phyloP scores from a whole-genome alignment of 2,797 vertebrate species.

The Echiichthys vipera region DNA sequence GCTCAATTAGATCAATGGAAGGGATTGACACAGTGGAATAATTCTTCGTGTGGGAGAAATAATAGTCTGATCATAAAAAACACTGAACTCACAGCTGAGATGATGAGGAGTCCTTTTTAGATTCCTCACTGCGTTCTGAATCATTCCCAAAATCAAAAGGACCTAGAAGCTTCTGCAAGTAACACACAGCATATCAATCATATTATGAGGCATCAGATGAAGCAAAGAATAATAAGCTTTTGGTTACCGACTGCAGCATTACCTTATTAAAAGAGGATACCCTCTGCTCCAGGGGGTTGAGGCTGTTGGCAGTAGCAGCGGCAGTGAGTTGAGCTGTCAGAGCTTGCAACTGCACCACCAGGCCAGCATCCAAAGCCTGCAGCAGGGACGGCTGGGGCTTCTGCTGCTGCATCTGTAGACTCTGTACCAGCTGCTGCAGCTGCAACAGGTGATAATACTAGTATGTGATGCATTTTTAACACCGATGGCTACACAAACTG shows the following conservation, averaged over 20 bases:
- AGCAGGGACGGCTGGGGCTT: conserved; percentile 97
- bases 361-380: conserved; percentile 96
- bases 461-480: not conserved
- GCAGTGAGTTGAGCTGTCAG: conserved; percentile 98
- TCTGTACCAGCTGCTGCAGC: conserved; percentile 98
- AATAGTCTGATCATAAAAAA: not conserved
- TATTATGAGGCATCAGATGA: not conserved
- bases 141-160: conserved; percentile 97
- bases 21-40: not conserved
- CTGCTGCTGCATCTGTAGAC: conserved; percentile 97
- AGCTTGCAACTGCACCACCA: conserved; percentile 97
- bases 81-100: conserved; percentile 91
- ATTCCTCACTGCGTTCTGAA: conserved; percentile 91
- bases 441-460: conserved; percentile 58
- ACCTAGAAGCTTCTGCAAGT: conserved; percentile 93
- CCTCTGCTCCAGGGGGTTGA: conserved; percentile 95
- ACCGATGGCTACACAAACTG: not conserved
- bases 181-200: conserved; percentile 16
- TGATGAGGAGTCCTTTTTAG: conserved; percentile 92
- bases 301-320: conserved; percentile 90
- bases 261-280: conserved; percentile 99
- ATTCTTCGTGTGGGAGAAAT: not conserved
- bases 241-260: not conserved
- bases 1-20: conserved; percentile 25
- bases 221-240: not conserved